A percentile compares a stretch with the other conserved stretches of the same genome.
phyloP scores from a whole-genome alignment of 30 jellyfish, hydroid and myxozoan genomes.

The Aurelia aurita complex sp. Pacific region DNA sequence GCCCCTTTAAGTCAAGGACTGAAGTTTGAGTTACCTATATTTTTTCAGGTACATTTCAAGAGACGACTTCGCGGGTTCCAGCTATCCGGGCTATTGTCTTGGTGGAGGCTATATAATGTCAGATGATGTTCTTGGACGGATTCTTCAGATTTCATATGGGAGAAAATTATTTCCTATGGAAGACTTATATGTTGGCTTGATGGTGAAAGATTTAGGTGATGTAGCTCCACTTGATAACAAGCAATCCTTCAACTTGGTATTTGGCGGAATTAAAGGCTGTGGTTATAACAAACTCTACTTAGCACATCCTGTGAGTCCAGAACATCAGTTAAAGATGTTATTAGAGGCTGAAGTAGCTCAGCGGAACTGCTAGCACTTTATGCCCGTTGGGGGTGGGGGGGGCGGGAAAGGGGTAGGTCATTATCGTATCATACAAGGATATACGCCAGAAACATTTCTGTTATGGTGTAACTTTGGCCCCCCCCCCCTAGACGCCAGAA shows the following conservation, averaged over 20 bases:
- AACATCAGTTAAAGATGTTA: slow-evolving; percentile 42
- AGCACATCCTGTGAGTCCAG: slow-evolving; percentile 82
- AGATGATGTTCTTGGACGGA: slow-evolving; percentile 73
- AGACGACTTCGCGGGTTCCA: slow-evolving; percentile 62
- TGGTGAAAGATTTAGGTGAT: slow-evolving; percentile 58
- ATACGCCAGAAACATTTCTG: no score
- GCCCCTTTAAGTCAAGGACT: no score
- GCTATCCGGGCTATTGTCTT: slow-evolving; percentile 89
- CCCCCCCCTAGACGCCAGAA: no score
- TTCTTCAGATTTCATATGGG: slow-evolving; percentile 58
- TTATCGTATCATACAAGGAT: no score
- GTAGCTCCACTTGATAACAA: slow-evolving; percentile 69
- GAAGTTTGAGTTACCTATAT: no score
- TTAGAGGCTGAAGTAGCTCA: slow-evolving; percentile 44
- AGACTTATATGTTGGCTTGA: slow-evolving; percentile 83
- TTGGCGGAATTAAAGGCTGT: slow-evolving; percentile 67
- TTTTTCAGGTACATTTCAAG: slow-evolving; percentile 73
- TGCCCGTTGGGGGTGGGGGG: no score
- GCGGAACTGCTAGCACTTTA: slow-evolving; percentile 8
- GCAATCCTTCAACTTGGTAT: slow-evolving; percentile 55
- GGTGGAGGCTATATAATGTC: slow-evolving; percentile 97
- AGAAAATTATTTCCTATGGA: slow-evolving; percentile 86
- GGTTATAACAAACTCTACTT: slow-evolving; percentile 53
- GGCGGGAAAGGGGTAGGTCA: no score
- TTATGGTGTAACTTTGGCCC: no score